Evolutionary conservation across 2,797 vertebrate genomes (phyloP), one percentile per base, ranked within the genome.

Genomic region (Propithecus perrieri): DNA sequence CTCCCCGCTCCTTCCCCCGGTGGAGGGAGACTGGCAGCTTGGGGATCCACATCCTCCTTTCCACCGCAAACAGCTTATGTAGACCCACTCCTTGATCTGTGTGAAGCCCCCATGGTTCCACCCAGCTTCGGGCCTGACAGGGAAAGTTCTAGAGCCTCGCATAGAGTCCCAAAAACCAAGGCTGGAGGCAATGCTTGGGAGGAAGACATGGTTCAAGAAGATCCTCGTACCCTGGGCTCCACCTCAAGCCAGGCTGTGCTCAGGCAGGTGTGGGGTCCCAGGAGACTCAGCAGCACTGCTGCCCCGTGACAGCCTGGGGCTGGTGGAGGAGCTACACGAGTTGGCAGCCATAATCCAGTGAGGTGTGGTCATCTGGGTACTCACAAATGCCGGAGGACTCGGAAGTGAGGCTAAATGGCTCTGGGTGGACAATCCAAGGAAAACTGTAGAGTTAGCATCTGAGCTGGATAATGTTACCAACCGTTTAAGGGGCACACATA

Each of bases 1-100:
- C 0, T 15, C 38, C 14, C 20, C 4, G 3, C 30, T 0, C 0
- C 24, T 22, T 35, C 14, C n/a, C 17, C 4, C 4, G 24, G 48
- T 13, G 6, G 28, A 43, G 11, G 55, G 30, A 80, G 76, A 43
- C 4, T 33, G 48, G 35, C 5, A 22, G 18, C 2, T 18, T 22
- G 26, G 38, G 28, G 22, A 69, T 4, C 46, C 15, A 26, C 3
- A 10, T 18, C 20, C 20, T 55, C 50, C 38, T 13, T 13, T 18
- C 65, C 17, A 89, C 35, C 7, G 9, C 18, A 55, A 53, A 83
- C 20, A 22, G 22, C 7, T 2, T 38, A 22, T 24, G 35, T 78
- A 83, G 38, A 26, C 28, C 30, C 61, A 17, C 14, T 67, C 26
- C 28, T 90, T 69, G 50, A 61, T 13, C 55, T 76, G 20, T 43